Conservation (phyloP, 1,140 invertebrate species). For the Glossosoma conforme region DNA sequence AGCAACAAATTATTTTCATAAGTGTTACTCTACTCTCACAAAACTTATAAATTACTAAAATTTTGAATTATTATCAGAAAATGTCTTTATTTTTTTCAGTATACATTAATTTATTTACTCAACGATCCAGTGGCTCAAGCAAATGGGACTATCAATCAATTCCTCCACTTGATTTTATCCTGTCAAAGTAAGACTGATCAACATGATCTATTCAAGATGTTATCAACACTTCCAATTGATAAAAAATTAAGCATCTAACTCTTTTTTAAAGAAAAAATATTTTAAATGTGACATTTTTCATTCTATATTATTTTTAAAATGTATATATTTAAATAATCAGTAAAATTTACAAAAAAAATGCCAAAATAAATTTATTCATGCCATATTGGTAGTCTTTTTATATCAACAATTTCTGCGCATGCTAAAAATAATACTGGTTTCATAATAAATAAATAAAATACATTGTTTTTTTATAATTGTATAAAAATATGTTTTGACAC, state of each 20-base stretch:
- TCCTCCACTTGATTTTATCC: constrained; percentile 14
- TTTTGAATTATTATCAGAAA: background rate
- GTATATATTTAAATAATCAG: background rate
- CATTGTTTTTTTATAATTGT: too few species aligned
- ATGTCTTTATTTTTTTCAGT: constrained; percentile 21
- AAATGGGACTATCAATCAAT: constrained; percentile 11
- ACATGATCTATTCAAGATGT: constrained; percentile 10
- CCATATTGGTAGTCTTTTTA: too few species aligned
- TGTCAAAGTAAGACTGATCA: constrained; percentile 8
- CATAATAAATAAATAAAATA: too few species aligned
- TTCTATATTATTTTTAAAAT: too few species aligned
- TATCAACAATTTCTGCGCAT: too few species aligned
- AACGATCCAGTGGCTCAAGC: constrained; percentile 16
- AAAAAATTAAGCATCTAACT: constrained; percentile 2
- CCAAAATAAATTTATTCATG: background rate
- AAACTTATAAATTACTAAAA: background rate
- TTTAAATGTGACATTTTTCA: background rate
- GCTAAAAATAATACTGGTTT: too few species aligned
- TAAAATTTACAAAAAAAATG: background rate
- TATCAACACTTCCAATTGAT: constrained; percentile 10
- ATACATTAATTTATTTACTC: constrained; percentile 15
- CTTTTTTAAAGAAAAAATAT: background rate
- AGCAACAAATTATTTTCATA: background rate
- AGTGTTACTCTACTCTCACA: background rate
- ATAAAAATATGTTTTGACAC: too few species aligned